Percentiles rank a stretch among this genome's conserved stretches.
phyloP scores from a whole-genome alignment of 2,888 invertebrate species.

The Melipona beecheii region DNA sequence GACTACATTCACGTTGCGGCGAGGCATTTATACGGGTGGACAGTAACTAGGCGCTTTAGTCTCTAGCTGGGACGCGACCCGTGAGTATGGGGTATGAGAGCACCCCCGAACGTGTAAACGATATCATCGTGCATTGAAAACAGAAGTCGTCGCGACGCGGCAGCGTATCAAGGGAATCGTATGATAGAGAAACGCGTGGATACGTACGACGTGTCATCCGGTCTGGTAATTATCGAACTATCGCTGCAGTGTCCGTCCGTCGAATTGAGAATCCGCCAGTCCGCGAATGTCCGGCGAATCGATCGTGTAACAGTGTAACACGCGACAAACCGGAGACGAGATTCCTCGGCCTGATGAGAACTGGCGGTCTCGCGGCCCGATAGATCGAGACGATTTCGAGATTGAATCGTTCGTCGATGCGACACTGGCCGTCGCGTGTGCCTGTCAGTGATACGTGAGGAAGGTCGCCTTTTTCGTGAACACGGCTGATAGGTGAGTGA shows the following conservation, averaged over 20 bases:
- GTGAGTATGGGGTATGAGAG: slow-evolving; percentile 76
- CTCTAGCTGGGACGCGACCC: slow-evolving; percentile 80
- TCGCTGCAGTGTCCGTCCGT: slow-evolving; percentile 1
- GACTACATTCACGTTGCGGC: slow-evolving; percentile 47
- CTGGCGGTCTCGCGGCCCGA: slow-evolving; percentile 20
- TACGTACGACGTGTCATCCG: background rate
- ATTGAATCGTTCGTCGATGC: slow-evolving; percentile 55
- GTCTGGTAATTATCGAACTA: slow-evolving; percentile 16
- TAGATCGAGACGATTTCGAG: slow-evolving; percentile 39
- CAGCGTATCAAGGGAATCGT: background rate
- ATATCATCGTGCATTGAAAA: slow-evolving; percentile 61
- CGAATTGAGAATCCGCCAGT: slow-evolving; percentile 31
- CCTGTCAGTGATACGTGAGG: slow-evolving; percentile 56
- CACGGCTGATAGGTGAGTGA: slow-evolving; percentile 33
- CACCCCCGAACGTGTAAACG: slow-evolving; percentile 69
- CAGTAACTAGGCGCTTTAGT: slow-evolving; percentile 79
- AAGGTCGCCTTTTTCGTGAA: slow-evolving; percentile 15
- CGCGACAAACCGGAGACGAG: slow-evolving; percentile 33
- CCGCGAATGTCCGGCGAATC: slow-evolving; percentile 53
- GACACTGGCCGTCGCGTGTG: slow-evolving; percentile 42
- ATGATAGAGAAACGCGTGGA: slow-evolving; percentile 9
- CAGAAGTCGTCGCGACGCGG: slow-evolving; percentile 25
- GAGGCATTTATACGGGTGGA: slow-evolving; percentile 78
- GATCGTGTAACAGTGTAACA: slow-evolving; percentile 55
- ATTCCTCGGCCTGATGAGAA: slow-evolving; percentile 37